Conservation (phyloP, 2,797 vertebrate species). For the Pogonophryne albipinna region DNA sequence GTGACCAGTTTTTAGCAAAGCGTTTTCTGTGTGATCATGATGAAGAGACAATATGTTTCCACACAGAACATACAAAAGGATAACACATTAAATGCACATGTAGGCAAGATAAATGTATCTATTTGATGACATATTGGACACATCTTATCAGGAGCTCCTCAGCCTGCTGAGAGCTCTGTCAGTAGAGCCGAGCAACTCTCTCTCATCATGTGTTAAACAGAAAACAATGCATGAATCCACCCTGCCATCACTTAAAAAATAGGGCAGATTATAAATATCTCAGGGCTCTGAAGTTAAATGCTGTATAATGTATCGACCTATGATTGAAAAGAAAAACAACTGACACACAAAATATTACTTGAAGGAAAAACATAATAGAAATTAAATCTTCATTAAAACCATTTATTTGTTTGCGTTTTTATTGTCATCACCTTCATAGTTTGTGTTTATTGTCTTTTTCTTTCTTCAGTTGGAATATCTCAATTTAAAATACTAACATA, state of each 20-base stretch:
- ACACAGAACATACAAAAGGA: neutral
- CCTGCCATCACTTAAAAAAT: neutral
- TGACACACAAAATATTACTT: neutral
- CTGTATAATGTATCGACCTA: neutral
- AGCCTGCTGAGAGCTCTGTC: neutral
- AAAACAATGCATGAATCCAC: neutral
- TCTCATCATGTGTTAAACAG: slow-evolving; percentile 8
- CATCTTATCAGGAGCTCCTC: slow-evolving; percentile 25
- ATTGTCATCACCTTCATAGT: neutral
- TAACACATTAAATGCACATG: neutral
- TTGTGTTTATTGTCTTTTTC: neutral
- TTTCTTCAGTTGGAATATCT: neutral
- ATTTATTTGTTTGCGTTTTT: neutral
- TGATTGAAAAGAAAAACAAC: neutral
- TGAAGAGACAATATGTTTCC: neutral
- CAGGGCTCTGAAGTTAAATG: neutral
- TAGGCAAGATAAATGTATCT: neutral
- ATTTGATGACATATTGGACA: neutral
- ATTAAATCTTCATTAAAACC: neutral
- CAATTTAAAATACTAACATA: too few relatives aligned
- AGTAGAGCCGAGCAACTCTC: slow-evolving; percentile 1
- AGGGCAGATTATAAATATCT: neutral
- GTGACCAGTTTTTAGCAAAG: too few relatives aligned
- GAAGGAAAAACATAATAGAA: neutral
- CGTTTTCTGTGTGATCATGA: too few relatives aligned